Evolutionary conservation across 2,888 invertebrate genomes (phyloP).

Genomic region (Gasteruption jaculator): DNA sequence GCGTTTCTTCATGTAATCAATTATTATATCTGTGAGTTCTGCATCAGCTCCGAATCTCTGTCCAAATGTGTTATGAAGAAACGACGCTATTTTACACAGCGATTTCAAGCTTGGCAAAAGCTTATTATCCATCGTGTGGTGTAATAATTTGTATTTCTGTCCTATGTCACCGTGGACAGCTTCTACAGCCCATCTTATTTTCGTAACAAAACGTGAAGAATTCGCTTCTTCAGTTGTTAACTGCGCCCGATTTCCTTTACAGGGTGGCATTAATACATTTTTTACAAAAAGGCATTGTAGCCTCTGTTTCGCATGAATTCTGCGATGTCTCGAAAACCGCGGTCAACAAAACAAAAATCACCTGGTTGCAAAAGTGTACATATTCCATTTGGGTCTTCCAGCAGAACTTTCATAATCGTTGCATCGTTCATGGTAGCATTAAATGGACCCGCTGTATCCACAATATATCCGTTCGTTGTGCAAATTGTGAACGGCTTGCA

Average conservation of each 20-base stretch:
- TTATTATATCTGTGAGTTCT: constrained; percentile 12
- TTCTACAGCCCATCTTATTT: constrained; percentile 24
- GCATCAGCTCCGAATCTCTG: constrained; percentile 22
- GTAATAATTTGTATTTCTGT: constrained; percentile 16
- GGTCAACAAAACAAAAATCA: constrained; percentile 26
- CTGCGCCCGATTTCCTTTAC: constrained; percentile 25
- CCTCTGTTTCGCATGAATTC: constrained; percentile 16
- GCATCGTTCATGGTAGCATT: constrained; percentile 25
- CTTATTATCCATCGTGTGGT: constrained; percentile 20
- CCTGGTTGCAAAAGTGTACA: constrained; percentile 18
- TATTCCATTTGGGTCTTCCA: constrained; percentile 20
- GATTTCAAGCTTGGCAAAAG: constrained; percentile 14
- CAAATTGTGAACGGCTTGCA: constrained; percentile 28
- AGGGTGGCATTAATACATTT: constrained; percentile 31
- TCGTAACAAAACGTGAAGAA: constrained; percentile 24
- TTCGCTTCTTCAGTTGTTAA: constrained; percentile 25
- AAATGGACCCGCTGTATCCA: constrained; percentile 24
- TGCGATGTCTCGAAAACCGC: constrained; percentile 30
- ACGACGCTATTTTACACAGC: constrained; percentile 19
- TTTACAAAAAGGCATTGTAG: too few relatives aligned
- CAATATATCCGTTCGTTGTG: constrained; percentile 24
- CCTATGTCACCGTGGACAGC: constrained; percentile 20
- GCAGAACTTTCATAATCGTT: constrained; percentile 21
- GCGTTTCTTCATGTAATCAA: constrained; percentile 12
- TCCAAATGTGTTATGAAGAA: constrained; percentile 20